phyloP scores from a whole-genome alignment of 2,113 vertebrate species.

The Stigmatopora argus region DNA sequence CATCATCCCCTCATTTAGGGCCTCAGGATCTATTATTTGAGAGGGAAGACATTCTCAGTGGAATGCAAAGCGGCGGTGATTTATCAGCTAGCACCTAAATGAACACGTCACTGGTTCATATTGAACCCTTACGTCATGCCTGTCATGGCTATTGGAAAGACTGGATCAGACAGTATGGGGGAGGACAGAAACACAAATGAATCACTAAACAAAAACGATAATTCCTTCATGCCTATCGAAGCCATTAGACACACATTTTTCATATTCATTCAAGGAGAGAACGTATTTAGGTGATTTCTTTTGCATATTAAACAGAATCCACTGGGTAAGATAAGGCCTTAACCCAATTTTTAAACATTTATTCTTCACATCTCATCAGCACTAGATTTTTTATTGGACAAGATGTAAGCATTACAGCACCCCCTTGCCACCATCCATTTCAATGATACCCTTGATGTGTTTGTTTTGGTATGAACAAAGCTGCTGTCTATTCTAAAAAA shows the following conservation, averaged over 20 bases:
- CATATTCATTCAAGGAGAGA: not conserved
- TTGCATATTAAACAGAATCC: not conserved
- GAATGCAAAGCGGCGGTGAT: slow-evolving; percentile 1
- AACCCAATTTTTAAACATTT: not conserved
- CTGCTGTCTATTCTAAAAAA: not conserved
- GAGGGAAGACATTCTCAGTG: slow-evolving; percentile 1
- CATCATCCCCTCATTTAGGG: slow-evolving; percentile 19
- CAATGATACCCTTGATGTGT: not conserved
- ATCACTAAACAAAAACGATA: slow-evolving; percentile 16
- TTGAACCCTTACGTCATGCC: not conserved
- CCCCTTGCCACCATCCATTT: not conserved
- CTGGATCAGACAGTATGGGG: slow-evolving; percentile 1
- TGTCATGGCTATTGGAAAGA: not conserved
- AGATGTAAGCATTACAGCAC: not conserved
- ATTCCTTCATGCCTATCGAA: slow-evolving; percentile 4
- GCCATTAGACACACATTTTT: not conserved
- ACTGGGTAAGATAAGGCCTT: not conserved
- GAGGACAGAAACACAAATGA: slow-evolving; percentile 15
- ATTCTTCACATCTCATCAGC: too few relatives aligned
- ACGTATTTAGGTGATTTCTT: not conserved
- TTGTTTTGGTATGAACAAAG: not conserved
- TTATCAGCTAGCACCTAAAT: not conserved
- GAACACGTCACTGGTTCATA: not conserved
- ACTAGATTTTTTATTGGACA: not conserved
- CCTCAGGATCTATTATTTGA: not conserved